Evolutionary conservation across 2,888 invertebrate species (phyloP), one percentile per base, ranked within the genome.

Genomic region (Heliconius ismenius): DNA sequence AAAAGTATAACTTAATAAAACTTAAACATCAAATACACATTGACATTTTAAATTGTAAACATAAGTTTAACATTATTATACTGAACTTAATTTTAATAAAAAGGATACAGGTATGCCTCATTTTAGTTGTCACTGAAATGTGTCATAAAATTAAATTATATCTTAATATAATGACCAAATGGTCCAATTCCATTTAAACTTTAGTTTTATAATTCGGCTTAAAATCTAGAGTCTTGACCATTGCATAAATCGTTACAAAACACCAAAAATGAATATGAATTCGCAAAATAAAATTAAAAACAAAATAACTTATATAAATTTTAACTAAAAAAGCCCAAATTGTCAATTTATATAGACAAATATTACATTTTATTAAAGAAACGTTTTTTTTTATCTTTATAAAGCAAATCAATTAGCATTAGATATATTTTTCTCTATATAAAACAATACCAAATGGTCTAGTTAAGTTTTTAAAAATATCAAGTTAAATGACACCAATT

Each of bases 171-270:
- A 78, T 73, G 69, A 74, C 74, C 64, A 78, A 69, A 78, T 77
- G 43, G 62, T 73, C 49, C 70, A 63, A 63, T 78, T 74, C 76
- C 74, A 68, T 74, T 74, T 77, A 74, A 77, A 74, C 6, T 74
- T 68, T 77, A 79, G 74, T 76, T 74, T 73, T 76, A 68, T 79
- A 79, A 78, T 81, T 80, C 76, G 77, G 78, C 69, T 79, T 76
- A 36, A 72, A 58, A 21, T 60, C 43, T 54, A 72, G 67, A 58
- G n/a, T 60, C 43, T 54, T 65, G 67, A 67, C 21, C 24, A 65
- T 64, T 28, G 26, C 24, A 58, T 39, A 39, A 26, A 67, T 67
- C 11, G 39, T 10, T 26, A 64, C 11, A n/a, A 36, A 36, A 21
- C 10, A 62, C 10, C 11, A 9, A 21, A n/a, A 39, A 65, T 58